These are phyloP conservation scores for Agrochola lota DNA, from an alignment of 2,888 invertebrate species.

Conservation along the genomic window DNA sequence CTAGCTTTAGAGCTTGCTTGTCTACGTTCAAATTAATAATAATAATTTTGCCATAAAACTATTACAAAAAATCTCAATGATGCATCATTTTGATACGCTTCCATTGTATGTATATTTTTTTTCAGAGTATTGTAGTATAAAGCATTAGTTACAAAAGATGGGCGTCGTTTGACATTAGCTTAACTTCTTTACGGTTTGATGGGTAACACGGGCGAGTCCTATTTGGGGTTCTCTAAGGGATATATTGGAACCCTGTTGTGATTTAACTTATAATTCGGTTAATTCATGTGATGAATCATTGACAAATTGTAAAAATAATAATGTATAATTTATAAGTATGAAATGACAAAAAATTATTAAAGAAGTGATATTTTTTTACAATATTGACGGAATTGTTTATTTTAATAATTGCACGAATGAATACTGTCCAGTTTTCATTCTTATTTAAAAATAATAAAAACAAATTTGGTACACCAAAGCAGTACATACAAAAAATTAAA, in stretches of 20 bases:
- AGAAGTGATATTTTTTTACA: background rate
- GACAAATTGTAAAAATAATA: background rate
- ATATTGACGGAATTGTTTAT: background rate
- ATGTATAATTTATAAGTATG: no score
- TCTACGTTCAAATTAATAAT: background rate
- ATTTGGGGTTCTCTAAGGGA: constrained; percentile 73
- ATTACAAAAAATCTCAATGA: constrained; percentile 16
- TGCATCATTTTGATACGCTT: constrained; percentile 49
- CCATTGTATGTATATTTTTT: constrained; percentile 51
- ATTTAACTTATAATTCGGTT: background rate
- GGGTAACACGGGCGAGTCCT: constrained; percentile 71
- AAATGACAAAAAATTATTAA: background rate
- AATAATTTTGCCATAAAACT: background rate
- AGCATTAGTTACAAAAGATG: constrained; percentile 89
- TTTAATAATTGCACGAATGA: background rate
- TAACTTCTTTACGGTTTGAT: constrained; percentile 90
- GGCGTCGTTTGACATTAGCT: constrained; percentile 89
- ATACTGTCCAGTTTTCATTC: no score
- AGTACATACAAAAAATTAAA: no score
- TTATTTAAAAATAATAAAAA: no score
- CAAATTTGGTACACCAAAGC: no score
- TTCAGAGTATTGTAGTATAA: constrained; percentile 67
- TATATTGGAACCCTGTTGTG: constrained; percentile 10
- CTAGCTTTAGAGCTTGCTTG: background rate
- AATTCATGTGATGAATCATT: background rate